These are phyloP conservation scores for Grammomys dolichurus DNA, from an alignment of 2,113 vertebrate species.

Conservation along the genomic window DNA sequence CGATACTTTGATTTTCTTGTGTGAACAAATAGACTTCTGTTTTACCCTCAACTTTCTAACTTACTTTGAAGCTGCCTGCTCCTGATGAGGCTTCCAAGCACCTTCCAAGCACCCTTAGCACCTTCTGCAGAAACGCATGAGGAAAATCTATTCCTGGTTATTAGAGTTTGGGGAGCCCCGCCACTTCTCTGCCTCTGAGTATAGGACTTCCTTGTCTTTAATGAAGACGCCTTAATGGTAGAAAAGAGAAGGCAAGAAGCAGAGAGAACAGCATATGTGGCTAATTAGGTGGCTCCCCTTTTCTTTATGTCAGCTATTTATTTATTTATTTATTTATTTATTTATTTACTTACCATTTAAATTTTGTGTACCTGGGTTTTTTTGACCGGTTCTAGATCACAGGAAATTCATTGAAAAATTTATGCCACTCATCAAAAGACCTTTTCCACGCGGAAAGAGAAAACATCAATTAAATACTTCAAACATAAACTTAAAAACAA, in stretches of 20 bases:
- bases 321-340: slow-evolving; percentile 62
- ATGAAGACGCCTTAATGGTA: not conserved
- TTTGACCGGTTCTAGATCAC: slow-evolving; percentile 4
- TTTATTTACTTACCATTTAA: slow-evolving; percentile 38
- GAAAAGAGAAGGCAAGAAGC: slow-evolving; percentile 32
- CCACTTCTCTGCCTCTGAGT: not conserved
- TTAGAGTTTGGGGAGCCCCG: slow-evolving; percentile 38
- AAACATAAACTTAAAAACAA: slow-evolving; percentile 7
- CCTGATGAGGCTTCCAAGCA: not conserved
- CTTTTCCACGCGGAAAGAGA: slow-evolving; percentile 3
- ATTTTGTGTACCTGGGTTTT: slow-evolving; percentile 37
- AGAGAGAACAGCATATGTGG: slow-evolving; percentile 35
- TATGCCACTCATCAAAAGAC: not conserved
- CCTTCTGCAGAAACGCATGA: not conserved
- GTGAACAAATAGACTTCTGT: slow-evolving; percentile 37
- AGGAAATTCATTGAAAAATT: not conserved
- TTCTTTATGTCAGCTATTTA: slow-evolving; percentile 59
- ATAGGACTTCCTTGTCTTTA: not conserved
- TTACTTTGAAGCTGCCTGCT: not conserved
- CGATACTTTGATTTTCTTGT: not conserved
- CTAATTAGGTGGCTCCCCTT: slow-evolving; percentile 45
- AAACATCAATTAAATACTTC: not conserved
- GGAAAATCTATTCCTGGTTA: not conserved
- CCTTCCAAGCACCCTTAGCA: not conserved
- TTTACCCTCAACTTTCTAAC: slow-evolving; percentile 38